phyloP scores from a whole-genome alignment of 2,888 invertebrate genomes.

The Cheilosia vernalis region DNA sequence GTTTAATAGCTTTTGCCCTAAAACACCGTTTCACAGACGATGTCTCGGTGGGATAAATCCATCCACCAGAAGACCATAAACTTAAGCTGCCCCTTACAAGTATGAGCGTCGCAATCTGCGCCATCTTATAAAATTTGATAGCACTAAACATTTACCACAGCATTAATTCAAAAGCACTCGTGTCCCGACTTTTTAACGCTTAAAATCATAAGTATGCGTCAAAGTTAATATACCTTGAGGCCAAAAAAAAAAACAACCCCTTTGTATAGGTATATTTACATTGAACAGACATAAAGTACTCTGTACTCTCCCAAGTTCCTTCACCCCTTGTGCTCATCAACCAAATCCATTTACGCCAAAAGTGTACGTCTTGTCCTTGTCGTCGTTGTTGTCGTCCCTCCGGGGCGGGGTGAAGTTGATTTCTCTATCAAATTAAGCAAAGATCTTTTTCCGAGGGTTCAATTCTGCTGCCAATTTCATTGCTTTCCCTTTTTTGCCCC shows the following conservation, averaged over 20 bases:
- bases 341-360: slow-evolving; percentile 33
- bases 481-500: neutral
- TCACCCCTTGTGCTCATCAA: slow-evolving; percentile 2
- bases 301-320: slow-evolving; percentile 7
- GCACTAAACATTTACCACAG: neutral
- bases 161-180: slow-evolving; percentile 17
- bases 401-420: slow-evolving; percentile 2
- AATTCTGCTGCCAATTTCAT: slow-evolving; percentile 62
- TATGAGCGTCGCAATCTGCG: neutral
- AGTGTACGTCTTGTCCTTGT: slow-evolving; percentile 8
- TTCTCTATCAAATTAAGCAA: slow-evolving; percentile 62
- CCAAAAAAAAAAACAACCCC: neutral
- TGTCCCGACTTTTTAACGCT: neutral
- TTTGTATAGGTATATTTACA: neutral
- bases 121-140: neutral
- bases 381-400: slow-evolving; percentile 4
- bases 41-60: neutral
- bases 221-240: slow-evolving; percentile 9
- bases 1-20: neutral
- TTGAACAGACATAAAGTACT: slow-evolving; percentile 13
- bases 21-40: neutral
- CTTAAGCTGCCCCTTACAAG: neutral
- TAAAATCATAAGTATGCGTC: slow-evolving; percentile 2
- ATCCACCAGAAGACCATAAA: neutral
- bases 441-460: slow-evolving; percentile 52